Evolutionary conservation across 2,113 vertebrate species (phyloP).

Genomic region (Stercorarius parasiticus): DNA sequence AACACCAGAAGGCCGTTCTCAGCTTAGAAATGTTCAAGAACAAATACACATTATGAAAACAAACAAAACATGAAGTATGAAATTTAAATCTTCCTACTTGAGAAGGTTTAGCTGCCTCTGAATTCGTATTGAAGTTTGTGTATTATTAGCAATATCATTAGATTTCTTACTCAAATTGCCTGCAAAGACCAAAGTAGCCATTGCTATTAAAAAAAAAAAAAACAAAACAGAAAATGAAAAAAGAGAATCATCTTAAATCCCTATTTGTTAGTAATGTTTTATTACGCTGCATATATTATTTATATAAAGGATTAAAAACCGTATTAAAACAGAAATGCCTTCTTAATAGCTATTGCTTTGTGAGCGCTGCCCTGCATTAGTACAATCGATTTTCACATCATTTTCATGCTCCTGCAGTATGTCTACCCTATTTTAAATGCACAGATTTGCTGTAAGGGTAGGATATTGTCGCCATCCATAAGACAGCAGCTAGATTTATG

Average conservation of each 20-base stretch:
- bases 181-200: neutral
- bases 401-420: constrained; percentile 27
- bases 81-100: neutral
- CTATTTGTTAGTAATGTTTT: constrained; percentile 1
- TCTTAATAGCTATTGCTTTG: constrained; percentile 21
- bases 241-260: neutral
- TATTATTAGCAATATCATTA: neutral
- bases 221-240: neutral
- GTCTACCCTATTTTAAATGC: constrained; percentile 29
- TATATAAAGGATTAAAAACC: constrained; percentile 42
- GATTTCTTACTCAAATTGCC: neutral
- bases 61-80: neutral
- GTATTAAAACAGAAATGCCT: constrained; percentile 27
- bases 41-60: neutral
- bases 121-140: neutral
- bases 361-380: neutral
- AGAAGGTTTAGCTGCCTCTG: neutral
- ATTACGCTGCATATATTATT: constrained; percentile 23
- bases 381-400: constrained; percentile 35
- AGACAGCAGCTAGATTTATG: constrained; percentile 45
- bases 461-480: neutral
- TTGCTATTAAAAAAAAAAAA: neutral
- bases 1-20: neutral
- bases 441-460: neutral
- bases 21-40: neutral